Evolutionary conservation across 2,113 vertebrate species (phyloP).

Genomic region (Cyprinus carpio): DNA sequence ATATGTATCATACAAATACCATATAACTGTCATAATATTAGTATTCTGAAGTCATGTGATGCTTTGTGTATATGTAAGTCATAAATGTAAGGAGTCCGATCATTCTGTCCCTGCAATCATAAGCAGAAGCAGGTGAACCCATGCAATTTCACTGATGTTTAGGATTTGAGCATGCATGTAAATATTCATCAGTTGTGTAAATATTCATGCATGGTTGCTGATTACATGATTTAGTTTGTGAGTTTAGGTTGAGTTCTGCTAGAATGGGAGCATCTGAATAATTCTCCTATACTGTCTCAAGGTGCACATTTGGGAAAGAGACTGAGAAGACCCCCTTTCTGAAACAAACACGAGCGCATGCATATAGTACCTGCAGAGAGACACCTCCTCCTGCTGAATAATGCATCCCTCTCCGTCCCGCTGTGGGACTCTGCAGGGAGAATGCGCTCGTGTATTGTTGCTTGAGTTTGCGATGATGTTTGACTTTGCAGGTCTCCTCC

Average conservation of each 20-base stretch:
- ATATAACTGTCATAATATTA: too few relatives aligned
- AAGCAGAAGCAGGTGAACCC: too few relatives aligned
- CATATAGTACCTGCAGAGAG: neutral
- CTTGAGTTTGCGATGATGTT: neutral
- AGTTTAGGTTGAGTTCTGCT: too few relatives aligned
- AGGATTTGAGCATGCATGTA: neutral
- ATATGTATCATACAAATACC: too few relatives aligned
- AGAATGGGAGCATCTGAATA: neutral
- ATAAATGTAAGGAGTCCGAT: too few relatives aligned
- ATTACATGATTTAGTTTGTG: too few relatives aligned
- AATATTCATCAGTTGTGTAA: neutral
- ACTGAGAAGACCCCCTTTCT: neutral
- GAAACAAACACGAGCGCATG: neutral
- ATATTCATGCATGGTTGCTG: neutral
- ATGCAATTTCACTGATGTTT: too few relatives aligned
- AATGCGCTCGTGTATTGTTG: neutral
- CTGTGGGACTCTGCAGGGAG: neutral
- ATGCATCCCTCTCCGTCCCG: neutral
- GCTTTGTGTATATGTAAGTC: too few relatives aligned
- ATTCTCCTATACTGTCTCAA: neutral
- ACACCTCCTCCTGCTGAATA: conserved; percentile 22
- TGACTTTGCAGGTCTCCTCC: neutral
- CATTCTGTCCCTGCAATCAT: too few relatives aligned
- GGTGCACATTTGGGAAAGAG: neutral
- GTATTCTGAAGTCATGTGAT: too few relatives aligned